Evolutionary conservation across 2,888 invertebrate genomes (phyloP), one percentile per base, ranked within the genome.

Genomic region (Xestia c-nigrum): DNA sequence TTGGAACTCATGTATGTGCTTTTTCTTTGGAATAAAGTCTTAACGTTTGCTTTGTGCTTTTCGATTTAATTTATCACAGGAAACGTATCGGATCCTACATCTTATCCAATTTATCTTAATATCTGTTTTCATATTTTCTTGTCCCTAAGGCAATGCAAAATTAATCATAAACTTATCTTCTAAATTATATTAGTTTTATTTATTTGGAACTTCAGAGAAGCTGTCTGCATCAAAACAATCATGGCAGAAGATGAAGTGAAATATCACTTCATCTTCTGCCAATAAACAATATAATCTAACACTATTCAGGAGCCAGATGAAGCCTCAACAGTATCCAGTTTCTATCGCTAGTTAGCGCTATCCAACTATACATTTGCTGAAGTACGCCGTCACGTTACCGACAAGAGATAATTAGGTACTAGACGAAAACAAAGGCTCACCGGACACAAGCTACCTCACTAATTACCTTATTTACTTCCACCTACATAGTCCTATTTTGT

Each of bases 381-480:
- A 87, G 69, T 74, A 78, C 78, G 78, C 65, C 69, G 66, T 88
- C 65, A 59, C 79, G 76, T 85, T 85, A 85, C 78, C 47, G 65
- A n/a, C n/a, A 64, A 46, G 66, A 73, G 74, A 80, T 75, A 79
- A 81, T 84, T 86, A 84, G 47, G 66, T 84, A 76, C 81, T 80
- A 66, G 81, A 75, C 71, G 59, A 72, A 87, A 80, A 88, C 87
- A 87, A 84, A 82, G 80, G 73, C 68, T 73, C 68, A 65, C 65
- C 78, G 73, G 72, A 74, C 67, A 68, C 72, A 72, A 70, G 83
- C 75, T 82, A 85, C 85, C 88, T 86, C 85, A 84, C 90, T 92
- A 92, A 92, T 92, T 92, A 90, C 89, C 91, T 90, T 92, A 91
- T 91, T 92, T 90, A 89, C 90, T 89, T 84, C 85, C 72, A 89